Evolutionary conservation across 2,113 vertebrate genomes (phyloP).

Genomic region (Corythaeola cristata): DNA sequence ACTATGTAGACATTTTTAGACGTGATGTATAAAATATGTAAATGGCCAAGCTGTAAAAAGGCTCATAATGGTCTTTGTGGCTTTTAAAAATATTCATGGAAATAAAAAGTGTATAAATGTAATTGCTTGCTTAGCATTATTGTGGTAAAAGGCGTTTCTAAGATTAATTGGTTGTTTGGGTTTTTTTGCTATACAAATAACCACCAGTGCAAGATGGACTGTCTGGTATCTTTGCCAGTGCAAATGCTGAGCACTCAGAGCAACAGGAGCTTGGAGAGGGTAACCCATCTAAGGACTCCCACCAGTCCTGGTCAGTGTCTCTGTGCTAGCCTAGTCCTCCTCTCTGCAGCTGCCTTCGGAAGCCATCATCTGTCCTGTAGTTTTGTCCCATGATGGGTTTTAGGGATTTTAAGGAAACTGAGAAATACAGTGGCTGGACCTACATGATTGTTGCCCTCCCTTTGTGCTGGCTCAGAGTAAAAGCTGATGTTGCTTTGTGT

Average conservation of each 20-base stretch:
- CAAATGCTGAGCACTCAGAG: background rate
- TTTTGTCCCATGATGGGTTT: conserved; percentile 17
- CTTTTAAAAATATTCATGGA: background rate
- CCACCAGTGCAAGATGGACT: background rate
- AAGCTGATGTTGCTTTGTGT: background rate
- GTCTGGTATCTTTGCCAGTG: background rate
- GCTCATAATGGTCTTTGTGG: background rate
- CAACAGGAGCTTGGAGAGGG: background rate
- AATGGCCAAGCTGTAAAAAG: background rate
- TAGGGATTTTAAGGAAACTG: conserved; percentile 48
- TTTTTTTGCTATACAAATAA: background rate
- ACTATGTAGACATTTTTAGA: background rate
- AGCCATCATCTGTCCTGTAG: background rate
- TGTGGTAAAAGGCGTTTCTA: conserved; percentile 17
- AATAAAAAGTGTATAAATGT: background rate
- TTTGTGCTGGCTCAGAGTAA: background rate
- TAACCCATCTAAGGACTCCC: background rate
- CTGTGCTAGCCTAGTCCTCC: background rate
- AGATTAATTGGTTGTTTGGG: background rate
- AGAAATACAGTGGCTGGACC: background rate
- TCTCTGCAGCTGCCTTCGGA: conserved; percentile 9
- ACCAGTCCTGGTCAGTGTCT: background rate
- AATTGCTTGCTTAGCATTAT: background rate
- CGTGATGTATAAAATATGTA: background rate
- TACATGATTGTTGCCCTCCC: background rate